A percentile compares a stretch with the other conserved stretches of the same genome.
phyloP scores from a whole-genome alignment of 2,797 vertebrate species.

The Sebastes nivosus region DNA sequence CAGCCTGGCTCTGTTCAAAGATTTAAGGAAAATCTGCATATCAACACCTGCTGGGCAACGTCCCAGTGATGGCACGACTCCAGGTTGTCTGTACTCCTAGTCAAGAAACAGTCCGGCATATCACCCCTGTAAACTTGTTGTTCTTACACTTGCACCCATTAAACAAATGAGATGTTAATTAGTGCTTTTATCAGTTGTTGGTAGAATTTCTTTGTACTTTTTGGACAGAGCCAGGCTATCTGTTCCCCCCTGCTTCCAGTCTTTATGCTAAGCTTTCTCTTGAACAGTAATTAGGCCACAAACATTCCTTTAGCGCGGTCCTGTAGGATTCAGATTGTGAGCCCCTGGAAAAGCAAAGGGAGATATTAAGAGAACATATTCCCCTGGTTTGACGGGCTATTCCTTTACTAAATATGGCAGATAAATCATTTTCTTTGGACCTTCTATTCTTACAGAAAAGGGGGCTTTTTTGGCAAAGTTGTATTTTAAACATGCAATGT shows the following conservation, averaged over 20 bases:
- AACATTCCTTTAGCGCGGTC: background rate
- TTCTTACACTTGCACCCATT: background rate
- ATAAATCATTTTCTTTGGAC: background rate
- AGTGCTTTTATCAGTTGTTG: background rate
- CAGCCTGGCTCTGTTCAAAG: background rate
- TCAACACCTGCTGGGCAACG: background rate
- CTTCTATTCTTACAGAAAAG: background rate
- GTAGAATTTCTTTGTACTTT: background rate
- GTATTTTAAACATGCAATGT: background rate
- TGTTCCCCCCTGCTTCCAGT: background rate
- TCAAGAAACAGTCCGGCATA: background rate
- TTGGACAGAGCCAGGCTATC: background rate
- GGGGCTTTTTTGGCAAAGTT: background rate
- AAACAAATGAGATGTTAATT: background rate
- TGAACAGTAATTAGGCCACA: background rate
- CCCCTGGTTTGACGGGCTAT: background rate
- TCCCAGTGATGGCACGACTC: background rate
- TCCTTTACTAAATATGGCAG: background rate
- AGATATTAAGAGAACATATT: background rate
- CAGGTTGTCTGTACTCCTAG: background rate
- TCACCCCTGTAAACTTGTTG: background rate
- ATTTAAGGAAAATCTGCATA: background rate
- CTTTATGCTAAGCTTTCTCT: background rate
- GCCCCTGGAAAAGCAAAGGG: background rate
- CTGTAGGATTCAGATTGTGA: background rate